Evolutionary conservation across 2,888 invertebrate species (phyloP).

Genomic region (Pandemis heparana): DNA sequence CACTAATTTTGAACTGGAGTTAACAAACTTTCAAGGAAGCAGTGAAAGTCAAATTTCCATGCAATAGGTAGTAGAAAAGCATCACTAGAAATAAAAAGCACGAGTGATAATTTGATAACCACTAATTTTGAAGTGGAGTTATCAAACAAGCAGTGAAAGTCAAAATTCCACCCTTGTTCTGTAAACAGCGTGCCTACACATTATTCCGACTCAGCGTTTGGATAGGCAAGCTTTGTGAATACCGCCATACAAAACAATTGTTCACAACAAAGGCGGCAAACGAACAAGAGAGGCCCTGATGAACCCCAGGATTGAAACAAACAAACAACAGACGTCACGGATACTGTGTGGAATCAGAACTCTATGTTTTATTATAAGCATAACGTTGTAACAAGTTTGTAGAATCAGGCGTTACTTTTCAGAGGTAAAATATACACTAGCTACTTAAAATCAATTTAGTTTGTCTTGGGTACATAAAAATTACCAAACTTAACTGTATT

Average conservation of each 20-base stretch:
- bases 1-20: no score
- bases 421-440: no score
- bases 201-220: slow-evolving; percentile 31
- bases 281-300: slow-evolving; percentile 37
- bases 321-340: slow-evolving; percentile 19
- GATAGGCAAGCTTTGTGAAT: slow-evolving; percentile 36
- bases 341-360: not conserved
- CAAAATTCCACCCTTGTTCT: not conserved
- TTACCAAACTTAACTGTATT: no score
- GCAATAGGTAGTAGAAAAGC: no score
- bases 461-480: no score
- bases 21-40: no score
- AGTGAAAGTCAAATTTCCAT: no score
- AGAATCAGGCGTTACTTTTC: no score
- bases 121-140: not conserved
- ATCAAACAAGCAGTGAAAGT: not conserved
- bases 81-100: not conserved
- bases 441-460: no score
- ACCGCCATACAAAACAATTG: slow-evolving; percentile 35
- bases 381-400: not conserved
- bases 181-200: slow-evolving; percentile 22
- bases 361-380: not conserved
- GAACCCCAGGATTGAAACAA: slow-evolving; percentile 31
- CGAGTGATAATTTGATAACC: not conserved
- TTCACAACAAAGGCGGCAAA: slow-evolving; percentile 37